Base-by-base conservation (phyloP, 2,888 invertebrate species). In the Hyalella azteca region DNA sequence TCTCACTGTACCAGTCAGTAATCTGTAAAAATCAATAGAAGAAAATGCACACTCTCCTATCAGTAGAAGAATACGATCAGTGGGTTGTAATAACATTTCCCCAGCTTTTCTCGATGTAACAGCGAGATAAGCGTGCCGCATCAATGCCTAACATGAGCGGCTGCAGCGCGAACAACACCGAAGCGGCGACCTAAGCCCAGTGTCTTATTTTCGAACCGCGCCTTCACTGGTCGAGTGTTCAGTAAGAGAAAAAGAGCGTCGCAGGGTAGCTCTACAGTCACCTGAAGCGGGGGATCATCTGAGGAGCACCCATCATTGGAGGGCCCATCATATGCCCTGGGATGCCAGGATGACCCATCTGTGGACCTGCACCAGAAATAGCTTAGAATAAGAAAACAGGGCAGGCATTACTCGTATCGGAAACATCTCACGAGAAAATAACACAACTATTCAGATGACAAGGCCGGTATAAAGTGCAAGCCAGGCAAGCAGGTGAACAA, bases 271-370 rank as follows among this genome's bases (percentile, higher is more conserved):
- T 75, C 75, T 75, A 75, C 41, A 75, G 82, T 82, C 82, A 82
- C 82, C 82, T 82, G 81, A 82, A 82, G 81, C 82, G 81, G 40
- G 82, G 82, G 48, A 82, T 81, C 82, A 82, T 82, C 60, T 82
- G 82, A 41, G 81, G 81, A 48, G 79, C 82, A 39, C 82, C 82
- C 82, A 82, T 81, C 82, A 82, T 82, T 40, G 81, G 82, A 40
- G 81, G 81, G 40, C 78, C 82, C 81, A 82, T 82, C 82, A 82
- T 82, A 22, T 81, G 82, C 11, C 75, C 82, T 4, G 79, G 79
- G 41, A 82, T 75, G 41, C 40, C 45, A 45, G 40, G 75, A 9
- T 2, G 75, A 26, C 22, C 75, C 75, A 45, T 45, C 75, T 75
- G 75, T 11, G 75, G 75, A 75, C 45, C 41, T 75, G 40, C 41